Conservation (phyloP, 2,113 vertebrate genomes). For the Pao palembangensis region DNA sequence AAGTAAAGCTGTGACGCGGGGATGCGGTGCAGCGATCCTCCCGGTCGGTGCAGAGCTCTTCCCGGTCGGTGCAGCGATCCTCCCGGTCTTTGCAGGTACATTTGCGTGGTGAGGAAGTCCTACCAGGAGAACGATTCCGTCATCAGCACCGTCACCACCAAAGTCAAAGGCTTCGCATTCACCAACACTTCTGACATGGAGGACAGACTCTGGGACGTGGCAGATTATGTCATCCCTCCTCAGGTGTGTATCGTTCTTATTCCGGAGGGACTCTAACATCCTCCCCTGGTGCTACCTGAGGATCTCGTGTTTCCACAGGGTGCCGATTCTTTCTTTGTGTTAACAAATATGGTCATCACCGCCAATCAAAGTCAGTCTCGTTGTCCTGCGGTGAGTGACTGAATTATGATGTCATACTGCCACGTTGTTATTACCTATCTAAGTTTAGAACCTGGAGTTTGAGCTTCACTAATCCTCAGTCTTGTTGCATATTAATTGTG, state of each 20-base stretch:
- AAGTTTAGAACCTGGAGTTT: background rate
- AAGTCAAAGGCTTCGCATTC: constrained; percentile 77
- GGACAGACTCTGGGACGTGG: constrained; percentile 82
- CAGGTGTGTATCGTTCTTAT: constrained; percentile 73
- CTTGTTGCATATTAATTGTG: too few species aligned
- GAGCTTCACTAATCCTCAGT: too few species aligned
- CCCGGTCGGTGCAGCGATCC: background rate
- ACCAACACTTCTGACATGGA: constrained; percentile 72
- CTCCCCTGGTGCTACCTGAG: background rate
- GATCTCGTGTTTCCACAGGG: constrained; percentile 33
- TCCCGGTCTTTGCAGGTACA: constrained; percentile 75
- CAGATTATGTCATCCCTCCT: constrained; percentile 85
- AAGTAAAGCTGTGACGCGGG: constrained; percentile 39
- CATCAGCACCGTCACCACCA: constrained; percentile 81
- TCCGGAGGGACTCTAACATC: background rate
- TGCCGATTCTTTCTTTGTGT: constrained; percentile 50
- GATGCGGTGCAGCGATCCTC: background rate
- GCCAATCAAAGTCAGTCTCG: constrained; percentile 41
- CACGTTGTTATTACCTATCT: too few species aligned
- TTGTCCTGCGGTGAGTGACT: constrained; percentile 49
- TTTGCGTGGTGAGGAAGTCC: constrained; percentile 88
- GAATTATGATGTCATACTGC: too few species aligned
- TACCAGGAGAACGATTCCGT: constrained; percentile 86
- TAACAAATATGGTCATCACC: constrained; percentile 54
- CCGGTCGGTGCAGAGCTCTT: constrained; percentile 68